A percentile compares a stretch with the other conserved stretches of the same genome.
These are phyloP conservation scores for Gasterosteus aculeatus DNA, from an alignment of 2,113 vertebrate genomes.

Conservation along the genomic window DNA sequence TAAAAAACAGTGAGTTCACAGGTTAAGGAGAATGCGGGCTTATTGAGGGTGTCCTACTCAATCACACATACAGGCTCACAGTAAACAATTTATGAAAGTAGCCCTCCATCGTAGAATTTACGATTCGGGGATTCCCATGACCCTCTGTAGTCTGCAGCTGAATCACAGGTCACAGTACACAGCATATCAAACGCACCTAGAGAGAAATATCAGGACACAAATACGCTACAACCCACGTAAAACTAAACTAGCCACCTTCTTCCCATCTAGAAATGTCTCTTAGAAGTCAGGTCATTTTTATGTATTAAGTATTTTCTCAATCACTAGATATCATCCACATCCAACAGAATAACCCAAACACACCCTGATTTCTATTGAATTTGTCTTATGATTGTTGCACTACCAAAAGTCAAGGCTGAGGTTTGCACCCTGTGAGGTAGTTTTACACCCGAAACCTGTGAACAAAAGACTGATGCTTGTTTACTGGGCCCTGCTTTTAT, in stretches of 20 bases:
- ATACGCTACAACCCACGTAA: constrained; percentile 12
- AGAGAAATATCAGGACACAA: constrained; percentile 47
- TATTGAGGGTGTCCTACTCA: background rate
- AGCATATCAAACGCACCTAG: constrained; percentile 46
- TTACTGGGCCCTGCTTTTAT: constrained; percentile 37
- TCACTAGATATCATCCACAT: constrained; percentile 54
- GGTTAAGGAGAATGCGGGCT: constrained; percentile 9
- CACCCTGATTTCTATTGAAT: constrained; percentile 71
- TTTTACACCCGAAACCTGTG: constrained; percentile 44
- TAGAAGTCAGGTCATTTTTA: background rate
- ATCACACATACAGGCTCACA: constrained; percentile 17
- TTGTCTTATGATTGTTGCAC: constrained; percentile 43
- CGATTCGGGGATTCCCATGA: constrained; percentile 59
- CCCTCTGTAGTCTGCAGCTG: constrained; percentile 39
- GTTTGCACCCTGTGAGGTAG: constrained; percentile 27
- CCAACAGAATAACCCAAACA: constrained; percentile 57
- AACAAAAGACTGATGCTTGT: constrained; percentile 57
- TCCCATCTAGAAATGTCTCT: too few species aligned
- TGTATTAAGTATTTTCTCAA: constrained; percentile 13
- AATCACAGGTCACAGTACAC: constrained; percentile 51
- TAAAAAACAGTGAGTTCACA: constrained; percentile 1
- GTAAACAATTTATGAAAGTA: constrained; percentile 41
- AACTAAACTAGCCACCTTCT: background rate
- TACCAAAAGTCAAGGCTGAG: constrained; percentile 55
- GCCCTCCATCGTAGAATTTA: constrained; percentile 24